Base-by-base conservation (phyloP, 2,888 invertebrate genomes). In the Rhaphigaster nebulosa region DNA sequence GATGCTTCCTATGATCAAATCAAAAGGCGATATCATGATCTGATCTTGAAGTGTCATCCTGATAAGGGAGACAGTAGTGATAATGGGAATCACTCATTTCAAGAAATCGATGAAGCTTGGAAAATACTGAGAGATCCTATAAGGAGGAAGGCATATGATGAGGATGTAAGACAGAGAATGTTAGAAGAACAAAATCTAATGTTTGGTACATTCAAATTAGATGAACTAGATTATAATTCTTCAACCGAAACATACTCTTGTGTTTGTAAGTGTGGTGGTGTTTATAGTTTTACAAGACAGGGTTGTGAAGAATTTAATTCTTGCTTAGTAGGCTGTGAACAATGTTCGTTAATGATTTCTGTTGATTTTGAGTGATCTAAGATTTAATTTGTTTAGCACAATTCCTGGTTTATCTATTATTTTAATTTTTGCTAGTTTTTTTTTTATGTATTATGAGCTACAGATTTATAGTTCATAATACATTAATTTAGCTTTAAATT, bases 51-150 rank as follows among this genome's bases (percentile, higher is more conserved):
- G 56, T 80, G 90, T 88, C 91, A 91, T 52, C 91, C 91, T 34
- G 91, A 91, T 76, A 91, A 90, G 29, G 52, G 34, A 13, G 60
- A 90, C 38, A 89, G 45, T 20, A 56, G 84, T 56, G 88, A 76
- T 23, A 56, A 50, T 60, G 65, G 41, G 15, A 76, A 76, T 38
- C 3, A 26, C 26, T 29, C 70, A 20, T 91, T 91, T 80, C 26
- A 70, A 23, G 90, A 88, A 56, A 90, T 91, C 18, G 91, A 91
- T 87, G 90, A 90, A 50, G 91, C 91, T 23, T 91, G 91, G 91
- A 91, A 91, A 88, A 89, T 88, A 5, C 45, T 91, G 50, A 70
- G 91, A 50, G 91, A 91, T 65, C 88, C 91, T 4, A 87, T 89
- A 15, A 80, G 52, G 2, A 87, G 91, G 50, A 91, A 88, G 50